Evolutionary conservation across 1,140 invertebrate genomes (phyloP).

Genomic region (Pogonomyrmex californicus): DNA sequence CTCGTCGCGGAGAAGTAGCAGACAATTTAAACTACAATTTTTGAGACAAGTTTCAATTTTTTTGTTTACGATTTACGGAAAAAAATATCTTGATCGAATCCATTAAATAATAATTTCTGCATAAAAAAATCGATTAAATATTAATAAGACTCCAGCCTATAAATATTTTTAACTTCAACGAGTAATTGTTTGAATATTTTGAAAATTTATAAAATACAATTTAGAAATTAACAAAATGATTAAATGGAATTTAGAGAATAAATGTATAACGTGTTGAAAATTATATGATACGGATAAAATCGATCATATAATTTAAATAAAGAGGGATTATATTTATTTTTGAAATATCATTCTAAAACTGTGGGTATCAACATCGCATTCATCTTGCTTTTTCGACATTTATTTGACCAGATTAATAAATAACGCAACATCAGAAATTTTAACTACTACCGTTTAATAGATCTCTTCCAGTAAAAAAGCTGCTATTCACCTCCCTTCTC

Average conservation of each 20-base stretch:
- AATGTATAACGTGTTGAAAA: constrained; percentile 3
- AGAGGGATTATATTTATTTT: neutral
- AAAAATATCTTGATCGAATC: neutral
- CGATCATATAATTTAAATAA: too few species aligned
- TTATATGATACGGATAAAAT: neutral
- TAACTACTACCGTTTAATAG: constrained; percentile 28
- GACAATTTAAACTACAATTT: constrained; percentile 26
- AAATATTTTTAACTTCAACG: neutral
- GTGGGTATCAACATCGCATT: neutral
- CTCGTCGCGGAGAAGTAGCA: neutral
- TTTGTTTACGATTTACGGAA: neutral
- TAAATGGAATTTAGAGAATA: neutral
- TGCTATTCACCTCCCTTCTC: neutral
- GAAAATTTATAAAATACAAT: neutral
- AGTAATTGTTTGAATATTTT: neutral
- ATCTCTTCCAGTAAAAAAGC: constrained; percentile 18
- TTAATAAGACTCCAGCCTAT: neutral
- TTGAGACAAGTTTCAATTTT: neutral
- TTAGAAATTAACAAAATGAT: neutral
- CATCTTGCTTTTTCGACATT: neutral
- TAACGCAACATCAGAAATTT: constrained; percentile 12
- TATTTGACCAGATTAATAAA: neutral
- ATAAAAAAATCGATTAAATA: neutral
- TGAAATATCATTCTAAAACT: neutral
- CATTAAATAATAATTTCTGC: neutral